Conservation (phyloP, 2,888 invertebrate genomes). For the Mesorhabditis spiculigera region DNA sequence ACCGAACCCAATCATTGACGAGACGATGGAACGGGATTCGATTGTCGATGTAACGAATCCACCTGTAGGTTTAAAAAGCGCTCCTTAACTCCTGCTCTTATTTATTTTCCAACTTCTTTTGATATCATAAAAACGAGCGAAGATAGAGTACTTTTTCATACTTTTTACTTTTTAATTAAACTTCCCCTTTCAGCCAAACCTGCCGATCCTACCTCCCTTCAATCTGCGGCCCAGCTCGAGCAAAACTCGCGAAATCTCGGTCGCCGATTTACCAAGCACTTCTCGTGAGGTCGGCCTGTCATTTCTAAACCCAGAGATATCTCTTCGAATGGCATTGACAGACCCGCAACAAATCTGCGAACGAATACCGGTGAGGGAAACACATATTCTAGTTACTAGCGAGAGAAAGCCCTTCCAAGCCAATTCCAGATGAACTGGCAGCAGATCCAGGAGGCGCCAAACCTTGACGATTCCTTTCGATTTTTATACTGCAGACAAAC, state of each 20-base stretch:
- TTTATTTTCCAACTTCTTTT: too few relatives aligned
- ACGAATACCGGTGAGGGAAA: neutral
- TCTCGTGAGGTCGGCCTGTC: neutral
- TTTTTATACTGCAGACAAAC: neutral
- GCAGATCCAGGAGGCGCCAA: neutral
- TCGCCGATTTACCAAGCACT: neutral
- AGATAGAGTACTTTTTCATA: too few relatives aligned
- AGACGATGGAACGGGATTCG: neutral
- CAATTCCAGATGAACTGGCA: neutral
- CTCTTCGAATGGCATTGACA: neutral
- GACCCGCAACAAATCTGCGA: neutral
- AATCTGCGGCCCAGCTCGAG: neutral
- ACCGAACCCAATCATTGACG: neutral
- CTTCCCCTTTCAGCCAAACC: neutral
- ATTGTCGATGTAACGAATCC: too few relatives aligned
- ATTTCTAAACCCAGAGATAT: neutral
- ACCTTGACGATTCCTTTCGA: neutral
- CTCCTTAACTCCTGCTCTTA: too few relatives aligned
- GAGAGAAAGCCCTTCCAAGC: neutral
- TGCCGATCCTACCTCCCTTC: neutral
- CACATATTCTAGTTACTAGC: neutral
- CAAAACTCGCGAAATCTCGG: neutral
- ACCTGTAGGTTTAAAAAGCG: too few relatives aligned
- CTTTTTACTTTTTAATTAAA: too few relatives aligned
- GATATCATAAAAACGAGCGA: too few relatives aligned